Percentiles rank a stretch among this genome's conserved stretches.
Conservation (phyloP, 2,888 invertebrate genomes). For the Andrena camellia region DNA sequence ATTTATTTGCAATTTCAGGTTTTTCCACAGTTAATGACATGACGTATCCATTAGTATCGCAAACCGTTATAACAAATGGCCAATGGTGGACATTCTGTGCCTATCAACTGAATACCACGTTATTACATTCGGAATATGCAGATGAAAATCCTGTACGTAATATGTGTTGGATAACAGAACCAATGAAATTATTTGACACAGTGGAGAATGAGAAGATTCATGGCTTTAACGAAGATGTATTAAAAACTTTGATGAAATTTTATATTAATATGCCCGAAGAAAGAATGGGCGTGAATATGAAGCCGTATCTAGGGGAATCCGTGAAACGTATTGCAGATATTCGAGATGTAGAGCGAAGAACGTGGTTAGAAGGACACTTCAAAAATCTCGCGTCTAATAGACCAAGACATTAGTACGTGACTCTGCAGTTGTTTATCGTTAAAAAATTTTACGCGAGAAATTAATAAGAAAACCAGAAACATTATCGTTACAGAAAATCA, state of each 20-base stretch:
- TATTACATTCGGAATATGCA: slow-evolving; percentile 88
- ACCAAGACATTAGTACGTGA: slow-evolving; percentile 86
- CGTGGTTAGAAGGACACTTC: slow-evolving; percentile 90
- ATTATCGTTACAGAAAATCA: neutral
- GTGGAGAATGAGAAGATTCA: slow-evolving; percentile 89
- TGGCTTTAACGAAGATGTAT: slow-evolving; percentile 93
- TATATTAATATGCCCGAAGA: slow-evolving; percentile 90
- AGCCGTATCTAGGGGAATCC: slow-evolving; percentile 90
- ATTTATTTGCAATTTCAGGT: slow-evolving; percentile 83
- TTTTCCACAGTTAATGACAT: slow-evolving; percentile 96
- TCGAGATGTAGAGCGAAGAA: slow-evolving; percentile 89
- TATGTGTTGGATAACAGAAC: slow-evolving; percentile 92
- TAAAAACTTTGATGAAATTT: slow-evolving; percentile 90
- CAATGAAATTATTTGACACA: slow-evolving; percentile 90
- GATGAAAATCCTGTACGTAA: slow-evolving; percentile 90
- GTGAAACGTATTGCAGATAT: slow-evolving; percentile 89
- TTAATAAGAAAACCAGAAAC: neutral
- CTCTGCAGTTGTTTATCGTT: neutral
- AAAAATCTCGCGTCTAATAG: slow-evolving; percentile 90
- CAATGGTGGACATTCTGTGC: slow-evolving; percentile 93
- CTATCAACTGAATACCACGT: slow-evolving; percentile 96
- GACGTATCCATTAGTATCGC: slow-evolving; percentile 95
- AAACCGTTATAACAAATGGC: slow-evolving; percentile 96
- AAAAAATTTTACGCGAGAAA: neutral
- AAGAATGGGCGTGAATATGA: slow-evolving; percentile 88